Conservation (phyloP, 2,797 vertebrate genomes). For the Phrynocephalus forsythii region DNA sequence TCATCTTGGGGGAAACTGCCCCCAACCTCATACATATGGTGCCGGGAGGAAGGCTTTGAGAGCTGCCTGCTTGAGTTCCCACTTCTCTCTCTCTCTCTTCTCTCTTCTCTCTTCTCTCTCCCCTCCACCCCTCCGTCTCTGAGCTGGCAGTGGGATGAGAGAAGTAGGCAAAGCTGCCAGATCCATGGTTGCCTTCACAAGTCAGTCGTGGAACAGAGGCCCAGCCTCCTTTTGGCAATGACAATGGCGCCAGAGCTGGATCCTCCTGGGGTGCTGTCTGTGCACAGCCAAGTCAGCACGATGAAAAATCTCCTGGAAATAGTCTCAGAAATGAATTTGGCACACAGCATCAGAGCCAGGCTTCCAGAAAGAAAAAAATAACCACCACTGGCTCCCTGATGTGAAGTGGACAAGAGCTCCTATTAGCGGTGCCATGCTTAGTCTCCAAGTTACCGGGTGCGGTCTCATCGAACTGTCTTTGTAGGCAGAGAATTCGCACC, state of each 20-base stretch:
- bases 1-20: neutral
- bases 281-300: neutral
- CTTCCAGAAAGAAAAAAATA: neutral
- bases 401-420: neutral
- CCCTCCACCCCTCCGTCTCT: no score
- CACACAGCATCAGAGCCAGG: neutral
- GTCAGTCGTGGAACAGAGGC: neutral
- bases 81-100: neutral
- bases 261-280: constrained; percentile 11
- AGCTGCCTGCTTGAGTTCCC: constrained; percentile 5
- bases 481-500: neutral
- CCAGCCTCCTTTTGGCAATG: neutral
- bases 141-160: constrained; percentile 10
- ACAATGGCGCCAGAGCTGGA: neutral
- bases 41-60: neutral
- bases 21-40: neutral
- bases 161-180: neutral
- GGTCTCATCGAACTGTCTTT: neutral
- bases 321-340: neutral
- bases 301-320: neutral
- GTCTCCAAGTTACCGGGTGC: neutral
- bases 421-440: neutral
- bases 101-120: neutral
- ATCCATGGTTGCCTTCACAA: constrained; percentile 22
- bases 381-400: neutral